Conservation (phyloP, 2,888 invertebrate genomes). For the Lasius platythorax region DNA sequence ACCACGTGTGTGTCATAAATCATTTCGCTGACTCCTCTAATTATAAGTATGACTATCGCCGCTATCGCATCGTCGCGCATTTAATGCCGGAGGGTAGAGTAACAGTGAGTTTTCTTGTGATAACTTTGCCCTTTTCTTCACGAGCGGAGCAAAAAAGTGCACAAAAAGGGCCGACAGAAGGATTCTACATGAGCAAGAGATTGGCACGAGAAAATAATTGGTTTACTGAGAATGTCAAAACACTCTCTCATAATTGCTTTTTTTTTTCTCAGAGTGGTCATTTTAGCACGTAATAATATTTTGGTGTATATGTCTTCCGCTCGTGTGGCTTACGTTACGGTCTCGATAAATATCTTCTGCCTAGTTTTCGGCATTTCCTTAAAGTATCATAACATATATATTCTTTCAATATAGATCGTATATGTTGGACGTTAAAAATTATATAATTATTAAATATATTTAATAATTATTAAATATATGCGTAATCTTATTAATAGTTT, state of each 20-base stretch:
- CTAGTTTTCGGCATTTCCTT: conserved; percentile 9
- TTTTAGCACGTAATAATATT: conserved; percentile 38
- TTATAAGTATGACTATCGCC: conserved; percentile 83
- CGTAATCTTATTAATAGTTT: neutral
- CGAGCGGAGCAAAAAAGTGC: conserved; percentile 39
- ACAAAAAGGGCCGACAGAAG: conserved; percentile 76
- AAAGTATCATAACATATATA: neutral
- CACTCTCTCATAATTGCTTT: conserved; percentile 59
- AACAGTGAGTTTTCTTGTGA: conserved; percentile 67
- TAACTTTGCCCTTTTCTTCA: conserved; percentile 62
- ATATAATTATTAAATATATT: no score
- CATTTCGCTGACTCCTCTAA: conserved; percentile 82
- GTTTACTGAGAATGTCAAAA: conserved; percentile 70
- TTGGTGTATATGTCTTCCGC: neutral
- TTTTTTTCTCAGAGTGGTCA: neutral
- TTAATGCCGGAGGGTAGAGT: conserved; percentile 75
- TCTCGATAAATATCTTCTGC: conserved; percentile 14
- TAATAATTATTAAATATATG: neutral
- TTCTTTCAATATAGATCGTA: neutral
- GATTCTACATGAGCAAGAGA: conserved; percentile 58
- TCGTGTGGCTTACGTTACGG: neutral
- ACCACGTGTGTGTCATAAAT: conserved; percentile 82
- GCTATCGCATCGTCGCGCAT: conserved; percentile 79
- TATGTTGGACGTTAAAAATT: neutral
- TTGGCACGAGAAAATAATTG: conserved; percentile 59